phyloP scores from a whole-genome alignment of 2,113 vertebrate genomes.

The Planiliza haematocheilus region DNA sequence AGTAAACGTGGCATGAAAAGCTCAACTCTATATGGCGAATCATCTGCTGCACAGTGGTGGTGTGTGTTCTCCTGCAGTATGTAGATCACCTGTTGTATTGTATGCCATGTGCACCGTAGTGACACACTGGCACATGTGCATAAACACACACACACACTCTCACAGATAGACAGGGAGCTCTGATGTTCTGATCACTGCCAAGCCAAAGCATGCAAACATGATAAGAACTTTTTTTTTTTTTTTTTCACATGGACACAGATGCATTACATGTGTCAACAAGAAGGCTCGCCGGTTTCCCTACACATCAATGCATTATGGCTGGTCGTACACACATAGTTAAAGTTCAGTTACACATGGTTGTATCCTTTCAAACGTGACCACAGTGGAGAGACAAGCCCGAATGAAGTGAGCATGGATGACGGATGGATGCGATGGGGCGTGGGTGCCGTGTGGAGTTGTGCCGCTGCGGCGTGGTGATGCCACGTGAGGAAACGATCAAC shows the following conservation, averaged over 20 bases:
- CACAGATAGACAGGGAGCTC: constrained; percentile 68
- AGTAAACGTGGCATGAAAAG: constrained; percentile 1
- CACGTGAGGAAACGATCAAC: constrained; percentile 70
- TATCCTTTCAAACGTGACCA: constrained; percentile 71
- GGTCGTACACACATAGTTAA: constrained; percentile 58
- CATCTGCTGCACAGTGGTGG: constrained; percentile 29
- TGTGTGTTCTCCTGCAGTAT: constrained; percentile 30
- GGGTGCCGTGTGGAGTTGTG: constrained; percentile 59
- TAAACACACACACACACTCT: constrained; percentile 39
- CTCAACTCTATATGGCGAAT: neutral
- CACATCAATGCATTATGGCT: constrained; percentile 71
- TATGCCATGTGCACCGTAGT: constrained; percentile 31
- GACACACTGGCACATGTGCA: constrained; percentile 34
- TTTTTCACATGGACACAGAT: constrained; percentile 81
- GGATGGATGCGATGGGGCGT: constrained; percentile 63
- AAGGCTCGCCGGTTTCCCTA: constrained; percentile 67
- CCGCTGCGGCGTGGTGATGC: constrained; percentile 61
- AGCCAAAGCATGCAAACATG: constrained; percentile 80
- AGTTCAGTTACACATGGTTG: constrained; percentile 64
- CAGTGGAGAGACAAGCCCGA: constrained; percentile 75
- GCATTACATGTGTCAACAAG: constrained; percentile 78
- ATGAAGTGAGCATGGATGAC: constrained; percentile 67
- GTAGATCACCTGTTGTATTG: constrained; percentile 6
- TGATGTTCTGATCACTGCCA: constrained; percentile 71
- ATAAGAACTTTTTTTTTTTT: constrained; percentile 59